phyloP scores from a whole-genome alignment of 2,797 vertebrate genomes.

The Cygnus olor region DNA sequence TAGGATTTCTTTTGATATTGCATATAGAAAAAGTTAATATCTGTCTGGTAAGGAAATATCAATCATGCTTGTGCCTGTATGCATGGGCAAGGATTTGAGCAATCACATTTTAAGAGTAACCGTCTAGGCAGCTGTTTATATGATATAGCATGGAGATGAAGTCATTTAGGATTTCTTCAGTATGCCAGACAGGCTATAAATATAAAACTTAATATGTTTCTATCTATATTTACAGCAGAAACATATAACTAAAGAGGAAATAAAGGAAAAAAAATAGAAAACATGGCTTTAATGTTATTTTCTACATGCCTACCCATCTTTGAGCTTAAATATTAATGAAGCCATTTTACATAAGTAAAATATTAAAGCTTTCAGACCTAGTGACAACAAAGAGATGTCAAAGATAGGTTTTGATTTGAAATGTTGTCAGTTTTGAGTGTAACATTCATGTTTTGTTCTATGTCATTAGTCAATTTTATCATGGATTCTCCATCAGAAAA shows the following conservation, averaged over 20 bases:
- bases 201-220: background rate
- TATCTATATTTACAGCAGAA: background rate
- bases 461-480: constrained; percentile 36
- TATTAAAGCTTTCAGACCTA: constrained; percentile 45
- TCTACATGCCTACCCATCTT: background rate
- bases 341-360: constrained; percentile 30
- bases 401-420: constrained; percentile 41
- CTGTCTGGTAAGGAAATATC: background rate
- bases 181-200: background rate
- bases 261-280: background rate
- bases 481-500: background rate
- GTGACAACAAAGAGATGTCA: constrained; percentile 18
- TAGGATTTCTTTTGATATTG: background rate
- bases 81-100: background rate
- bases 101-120: background rate
- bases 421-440: constrained; percentile 40
- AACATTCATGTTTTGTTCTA: constrained; percentile 24
- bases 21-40: background rate
- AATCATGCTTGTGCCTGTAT: background rate
- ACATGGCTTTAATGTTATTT: constrained; percentile 13
- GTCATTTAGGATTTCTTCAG: background rate
- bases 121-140: background rate
- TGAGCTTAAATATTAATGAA: constrained; percentile 49
- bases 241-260: background rate
- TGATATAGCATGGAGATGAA: background rate